phyloP scores from a whole-genome alignment of 2,888 invertebrate species.

The Drosophila nigritarsus region DNA sequence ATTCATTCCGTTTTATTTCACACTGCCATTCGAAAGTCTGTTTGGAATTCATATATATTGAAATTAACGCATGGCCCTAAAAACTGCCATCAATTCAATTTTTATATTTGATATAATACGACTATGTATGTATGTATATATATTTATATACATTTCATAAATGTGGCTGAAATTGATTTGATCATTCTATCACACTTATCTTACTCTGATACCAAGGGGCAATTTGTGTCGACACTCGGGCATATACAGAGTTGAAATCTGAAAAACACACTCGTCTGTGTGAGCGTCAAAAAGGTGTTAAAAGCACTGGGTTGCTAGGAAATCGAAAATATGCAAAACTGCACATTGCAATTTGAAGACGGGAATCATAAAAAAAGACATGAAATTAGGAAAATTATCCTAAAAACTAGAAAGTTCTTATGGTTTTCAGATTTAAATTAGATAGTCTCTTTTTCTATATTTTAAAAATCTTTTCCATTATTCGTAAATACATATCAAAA shows the following conservation, averaged over 20 bases:
- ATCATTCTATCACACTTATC: neutral
- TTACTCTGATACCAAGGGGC: neutral
- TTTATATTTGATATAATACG: conserved; percentile 6
- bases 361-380: neutral
- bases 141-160: conserved; percentile 7
- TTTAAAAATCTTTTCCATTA: neutral
- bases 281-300: neutral
- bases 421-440: neutral
- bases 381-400: neutral
- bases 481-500: neutral
- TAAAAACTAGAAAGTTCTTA: neutral
- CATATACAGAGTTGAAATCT: too few species aligned
- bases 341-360: neutral
- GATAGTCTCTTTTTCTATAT: neutral
- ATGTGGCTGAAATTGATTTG: conserved; percentile 8
- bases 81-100: conserved; percentile 38
- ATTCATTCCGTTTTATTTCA: conserved; percentile 42
- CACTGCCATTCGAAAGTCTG: conserved; percentile 17
- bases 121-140: neutral
- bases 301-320: neutral
- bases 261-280: neutral
- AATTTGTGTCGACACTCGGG: neutral
- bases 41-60: conserved; percentile 49
- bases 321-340: neutral
- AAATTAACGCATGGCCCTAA: conserved; percentile 43